Percentiles rank a stretch among this genome's conserved stretches.
phyloP scores from a whole-genome alignment of 2,113 vertebrate species.

The Scatophagus argus region DNA sequence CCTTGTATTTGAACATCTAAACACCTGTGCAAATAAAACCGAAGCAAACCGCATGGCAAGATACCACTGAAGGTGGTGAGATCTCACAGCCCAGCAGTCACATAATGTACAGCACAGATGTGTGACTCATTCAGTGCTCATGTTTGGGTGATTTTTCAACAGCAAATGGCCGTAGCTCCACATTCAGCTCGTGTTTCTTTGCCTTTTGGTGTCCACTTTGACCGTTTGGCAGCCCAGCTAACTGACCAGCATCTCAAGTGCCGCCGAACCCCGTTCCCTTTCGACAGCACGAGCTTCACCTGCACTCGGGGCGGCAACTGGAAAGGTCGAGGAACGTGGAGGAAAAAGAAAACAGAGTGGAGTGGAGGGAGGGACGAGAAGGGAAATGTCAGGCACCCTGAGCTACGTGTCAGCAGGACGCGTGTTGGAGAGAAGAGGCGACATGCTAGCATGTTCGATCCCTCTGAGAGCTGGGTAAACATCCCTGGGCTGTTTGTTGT shows the following conservation, averaged over 20 bases:
- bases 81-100: neutral
- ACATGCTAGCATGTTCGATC: constrained; percentile 24
- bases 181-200: constrained; percentile 10
- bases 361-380: neutral
- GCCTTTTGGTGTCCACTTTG: neutral
- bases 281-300: constrained; percentile 10
- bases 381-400: constrained; percentile 53
- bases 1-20: neutral
- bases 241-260: constrained; percentile 15
- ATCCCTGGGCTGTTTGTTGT: constrained; percentile 53
- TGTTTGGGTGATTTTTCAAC: neutral
- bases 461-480: constrained; percentile 56
- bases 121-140: neutral
- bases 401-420: constrained; percentile 39
- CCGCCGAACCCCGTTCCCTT: neutral
- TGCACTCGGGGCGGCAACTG: constrained; percentile 2
- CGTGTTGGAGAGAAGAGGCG: neutral
- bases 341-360: neutral
- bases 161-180: neutral
- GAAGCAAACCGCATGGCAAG: neutral
- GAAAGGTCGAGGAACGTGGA: constrained; percentile 55
- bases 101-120: neutral
- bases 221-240: neutral
- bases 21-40: neutral
- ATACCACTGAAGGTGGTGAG: neutral